phyloP scores from a whole-genome alignment of 2,113 vertebrate species.

The Manacus vitellinus region DNA sequence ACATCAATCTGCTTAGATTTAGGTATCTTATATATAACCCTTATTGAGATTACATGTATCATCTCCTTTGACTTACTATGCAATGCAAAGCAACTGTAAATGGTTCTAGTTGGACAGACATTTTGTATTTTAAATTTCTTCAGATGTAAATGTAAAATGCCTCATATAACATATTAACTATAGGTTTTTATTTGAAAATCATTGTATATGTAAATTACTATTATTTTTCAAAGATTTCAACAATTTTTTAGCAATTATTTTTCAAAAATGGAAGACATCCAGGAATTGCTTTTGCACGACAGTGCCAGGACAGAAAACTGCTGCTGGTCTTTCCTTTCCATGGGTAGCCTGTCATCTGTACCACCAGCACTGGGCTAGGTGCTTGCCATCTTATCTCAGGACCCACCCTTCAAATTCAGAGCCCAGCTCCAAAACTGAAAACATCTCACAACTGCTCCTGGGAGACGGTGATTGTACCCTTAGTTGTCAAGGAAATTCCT shows the following conservation, averaged over 20 bases:
- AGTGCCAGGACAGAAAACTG: not conserved
- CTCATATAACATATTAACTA: not conserved
- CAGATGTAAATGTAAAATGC: not conserved
- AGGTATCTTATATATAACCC: not conserved
- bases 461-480: not conserved
- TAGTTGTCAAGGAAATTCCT: not conserved
- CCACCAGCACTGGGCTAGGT: not conserved
- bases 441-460: not conserved
- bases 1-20: not conserved
- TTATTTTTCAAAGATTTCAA: not conserved
- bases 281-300: not conserved
- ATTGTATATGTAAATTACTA: not conserved
- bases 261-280: not conserved
- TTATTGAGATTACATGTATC: not conserved
- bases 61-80: not conserved
- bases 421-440: not conserved
- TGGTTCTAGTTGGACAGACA: not conserved
- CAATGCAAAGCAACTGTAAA: not conserved
- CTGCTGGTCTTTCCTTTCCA: not conserved
- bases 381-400: not conserved
- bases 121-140: not conserved
- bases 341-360: not conserved
- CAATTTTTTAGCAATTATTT: not conserved
- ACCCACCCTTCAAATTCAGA: not conserved
- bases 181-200: not conserved